Evolutionary conservation across 35 echinoderm and acorn worm species (phyloP).

Genomic region (Diadema setosum): DNA sequence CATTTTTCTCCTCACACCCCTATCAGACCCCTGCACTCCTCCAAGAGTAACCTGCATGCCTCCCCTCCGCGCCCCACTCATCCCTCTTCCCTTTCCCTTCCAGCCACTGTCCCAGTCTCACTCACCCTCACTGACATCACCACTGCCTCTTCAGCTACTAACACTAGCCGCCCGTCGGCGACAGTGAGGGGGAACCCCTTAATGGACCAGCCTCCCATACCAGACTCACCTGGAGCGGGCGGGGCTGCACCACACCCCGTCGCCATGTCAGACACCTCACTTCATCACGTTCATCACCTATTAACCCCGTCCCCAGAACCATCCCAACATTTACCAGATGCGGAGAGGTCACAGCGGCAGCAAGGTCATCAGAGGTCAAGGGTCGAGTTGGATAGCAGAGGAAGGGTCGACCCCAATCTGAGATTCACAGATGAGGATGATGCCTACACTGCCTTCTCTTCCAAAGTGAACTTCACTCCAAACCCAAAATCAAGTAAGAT

Average conservation of each 20-base stretch:
- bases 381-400: conserved; percentile 53
- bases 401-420: conserved; percentile 20
- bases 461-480: conserved; percentile 84
- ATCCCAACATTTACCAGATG: conserved; percentile 43
- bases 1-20: not conserved
- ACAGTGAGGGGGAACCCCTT: not conserved
- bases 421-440: conserved; percentile 68
- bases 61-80: not conserved
- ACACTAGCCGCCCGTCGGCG: not conserved
- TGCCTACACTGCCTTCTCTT: conserved; percentile 73
- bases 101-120: not conserved
- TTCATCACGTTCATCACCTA: conserved; percentile 20
- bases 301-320: conserved; percentile 26
- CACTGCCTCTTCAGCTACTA: not conserved
- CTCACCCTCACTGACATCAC: not conserved
- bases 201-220: not conserved
- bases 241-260: not conserved
- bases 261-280: not conserved
- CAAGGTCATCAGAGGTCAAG: conserved; percentile 13
- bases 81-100: not conserved
- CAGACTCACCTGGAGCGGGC: not conserved
- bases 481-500: conserved; percentile 65
- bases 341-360: not conserved
- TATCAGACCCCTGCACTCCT: not conserved
- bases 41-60: not conserved